Base-by-base conservation (phyloP, 2,113 vertebrate genomes). In the Tretioscincus oriximinensis region DNA sequence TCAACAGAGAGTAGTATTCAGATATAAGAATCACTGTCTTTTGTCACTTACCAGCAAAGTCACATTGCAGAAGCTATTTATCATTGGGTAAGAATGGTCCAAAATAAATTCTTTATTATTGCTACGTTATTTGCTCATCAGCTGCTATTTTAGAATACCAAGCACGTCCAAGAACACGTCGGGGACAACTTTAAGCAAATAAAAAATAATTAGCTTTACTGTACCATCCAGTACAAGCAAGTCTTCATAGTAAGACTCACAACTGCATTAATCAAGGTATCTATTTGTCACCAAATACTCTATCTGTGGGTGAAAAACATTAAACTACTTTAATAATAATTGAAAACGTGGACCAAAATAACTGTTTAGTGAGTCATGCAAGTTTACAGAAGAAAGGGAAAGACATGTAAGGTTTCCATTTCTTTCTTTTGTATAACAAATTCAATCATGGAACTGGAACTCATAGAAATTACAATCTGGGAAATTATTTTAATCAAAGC, bases 61-160 rank as follows among this genome's bases (percentile, higher is more conserved):
- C 76, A 41, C n/a, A 70, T 22, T 45, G 77, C 4, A 88, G 28
- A 26, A 77, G 54, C 90, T 82, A 90, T 87, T 84, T 90, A 72
- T 73, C 69, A 83, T 88, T 91, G 79, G 84, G 28, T n/a, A 73
- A 45, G 1, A 41, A 75, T 35, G 65, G 41, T 26, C 77, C 83
- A 87, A 89, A 86, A 89, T 78, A 92, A 93, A 85, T 63, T 76
- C 47, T 67, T 63, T 66, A 82, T 88, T 92, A 80, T 88, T 85
- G 45, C 67, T 73, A 77, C 20, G 74, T 14, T 63, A 78, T 61
- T 80, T 87, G 71, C 76, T 90, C 83, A 80, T 85, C 84, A 90
- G 81, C 77, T 88, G 73, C 3, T 80, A 86, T 86, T 76, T 88
- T 83, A 89, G 69, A 82, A 80, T 84, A 26, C 88, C 78, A 71